Base-by-base conservation (phyloP, 2,113 vertebrate species). In the Nothocercus nigrocapillus region DNA sequence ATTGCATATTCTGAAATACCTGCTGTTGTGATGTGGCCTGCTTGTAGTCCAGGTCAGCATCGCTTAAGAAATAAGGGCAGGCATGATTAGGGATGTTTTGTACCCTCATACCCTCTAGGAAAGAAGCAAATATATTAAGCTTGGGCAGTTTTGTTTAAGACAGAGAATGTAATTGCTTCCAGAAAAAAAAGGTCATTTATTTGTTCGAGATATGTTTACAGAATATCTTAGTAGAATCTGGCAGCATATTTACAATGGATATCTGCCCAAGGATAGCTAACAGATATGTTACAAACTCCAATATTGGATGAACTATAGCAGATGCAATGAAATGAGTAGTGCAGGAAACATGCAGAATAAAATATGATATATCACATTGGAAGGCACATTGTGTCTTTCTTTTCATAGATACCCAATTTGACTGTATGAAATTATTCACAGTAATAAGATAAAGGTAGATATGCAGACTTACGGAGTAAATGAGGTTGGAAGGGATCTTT, bases 241-340 rank as follows among this genome's bases (percentile, higher is more conserved):
- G 82, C 67, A 84, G 32, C 12, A 24, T 91, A 92, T 92, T 91
- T 91, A 72, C 59, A 69, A 49, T 89, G 63, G 40, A 25, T 85
- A 82, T 89, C 62, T 91, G 70, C 44, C 70, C 81, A 74, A 82
- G 40, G 44, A 81, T 66, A 94, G 18, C 45, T 80, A 93, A 64
- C 20, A 79, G 53, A 87, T 89, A 72, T 44, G 45, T 80, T 89
- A 38, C 59, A 61, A 10, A 89, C n/a, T 89, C 58, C 34, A 69
- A 0, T 62, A 5, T 1, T 87, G 62, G 53, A 58, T 76, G 81
- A 92, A 79, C 47, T 53, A 22, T 68, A 89, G 79, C 77, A 92
- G 77, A 72, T 79, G 45, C 36, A 72, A 59, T 58, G 24, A 77
- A 90, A 14, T 47, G 81, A 87, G 30, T 69, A 63, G 49, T 66